Evolutionary conservation across 2,888 invertebrate genomes (phyloP), one percentile per base, ranked within the genome.

Genomic region (Schizaphis graminum): DNA sequence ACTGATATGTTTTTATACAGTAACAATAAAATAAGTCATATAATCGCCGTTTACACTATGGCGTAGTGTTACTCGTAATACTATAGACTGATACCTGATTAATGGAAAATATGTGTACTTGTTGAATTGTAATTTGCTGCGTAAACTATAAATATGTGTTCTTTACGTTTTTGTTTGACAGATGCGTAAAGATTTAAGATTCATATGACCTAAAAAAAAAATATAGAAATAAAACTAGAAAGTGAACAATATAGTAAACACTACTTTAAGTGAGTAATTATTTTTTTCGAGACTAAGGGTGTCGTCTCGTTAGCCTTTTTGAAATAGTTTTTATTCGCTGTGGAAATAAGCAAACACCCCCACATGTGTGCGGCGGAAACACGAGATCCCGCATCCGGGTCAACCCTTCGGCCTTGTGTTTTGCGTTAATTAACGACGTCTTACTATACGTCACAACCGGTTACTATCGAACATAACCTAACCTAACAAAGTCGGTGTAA

Each of bases 321-420:
- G 47, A 86, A 90, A 86, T 10, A 26, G 91, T 84, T 84, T 93
- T 93, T 93, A 90, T 85, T 93, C 86, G 90, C 61, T 47, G 21
- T 91, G 89, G 86, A 94, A 86, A 94, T 61, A 49, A 91, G 86
- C 85, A 47, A 44, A 61, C 94, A 49, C 90, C 86, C 91, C 49
- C 91, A 89, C 94, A 94, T 84, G 90, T 94, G 94, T 67, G 91
- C 86, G 90, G 57, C 93, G 94, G 94, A 94, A 94, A 94, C 94
- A 94, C 90, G 94, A 94, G 94, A 94, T 94, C 94, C 44, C 94
- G 86, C 94, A 94, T 94, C 94, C 94, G 94, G 94, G 94, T 94
- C 94, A 94, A 94, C 94, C 94, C 94, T 94, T 94, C 94, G 94
- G 86, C 94, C 94, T 91, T 90, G 94, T 91, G 90, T 91, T 86